Base-by-base conservation (phyloP, 2,113 vertebrate genomes). In the Gavia stellata region DNA sequence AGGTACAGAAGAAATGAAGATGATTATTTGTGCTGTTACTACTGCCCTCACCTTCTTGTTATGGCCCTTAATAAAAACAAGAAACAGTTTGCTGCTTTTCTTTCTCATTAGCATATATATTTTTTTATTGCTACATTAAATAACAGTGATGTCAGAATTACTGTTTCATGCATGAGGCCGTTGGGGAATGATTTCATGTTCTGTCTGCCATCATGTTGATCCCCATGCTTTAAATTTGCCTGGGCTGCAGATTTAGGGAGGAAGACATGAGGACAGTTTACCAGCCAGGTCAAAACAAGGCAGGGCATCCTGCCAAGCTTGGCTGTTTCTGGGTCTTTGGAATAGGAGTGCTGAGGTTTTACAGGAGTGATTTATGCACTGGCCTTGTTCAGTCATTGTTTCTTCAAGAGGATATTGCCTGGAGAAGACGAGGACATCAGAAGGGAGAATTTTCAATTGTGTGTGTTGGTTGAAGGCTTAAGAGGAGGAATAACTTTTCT, bases 11-110 rank as follows among this genome's bases (percentile, higher is more conserved):
- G 83, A 59, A 84, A 86, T 81, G 65, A 78, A 87, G 92, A 91
- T 81, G 81, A 74, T 94, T 88, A 61, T 96, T 91, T 7, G 49
- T 89, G 83, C 89, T 95, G 81, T 87, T 94, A 58, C 75, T 89
- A 12, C 65, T 21, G 18, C 81, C 89, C 83, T 91, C 93, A 68
- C 86, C 91, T 92, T 56, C 78, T 73, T 68, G 44, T 81, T 79
- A 33, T 24, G 38, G 80, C n/a, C 53, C 55, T 81, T 86, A 75
- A 84, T 67, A 50, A 92, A 86, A 77, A 47, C 75, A 49, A 67
- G 83, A n/a, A 67, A 28, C 33, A 68, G 44, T 79, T 92, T 47
- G 56, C 72, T 86, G 59, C 45, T 56, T 93, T 89, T 38, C 40
- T 45, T 31, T 70, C 72, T 86, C 12, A 28, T 92, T 81, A 31